A percentile compares a stretch with the other conserved stretches of the same genome.
Conservation (phyloP, 1,140 invertebrate species). For the Geopemphigus sp. region DNA sequence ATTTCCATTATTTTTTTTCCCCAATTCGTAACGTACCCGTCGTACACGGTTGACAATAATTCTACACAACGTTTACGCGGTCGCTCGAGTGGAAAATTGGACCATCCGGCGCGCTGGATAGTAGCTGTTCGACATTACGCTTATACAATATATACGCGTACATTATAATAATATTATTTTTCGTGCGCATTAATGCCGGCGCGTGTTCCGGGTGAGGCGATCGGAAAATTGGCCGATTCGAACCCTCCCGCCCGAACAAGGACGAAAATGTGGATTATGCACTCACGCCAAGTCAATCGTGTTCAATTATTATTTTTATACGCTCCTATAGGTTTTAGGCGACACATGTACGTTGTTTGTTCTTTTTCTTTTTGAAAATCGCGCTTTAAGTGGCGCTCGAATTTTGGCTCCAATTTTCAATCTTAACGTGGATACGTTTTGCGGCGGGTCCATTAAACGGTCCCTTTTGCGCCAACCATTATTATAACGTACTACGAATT, state of each 20-base stretch:
- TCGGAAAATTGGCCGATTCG: conserved; percentile 32
- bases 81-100: conserved; percentile 46
- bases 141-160: too few species aligned
- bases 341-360: too few species aligned
- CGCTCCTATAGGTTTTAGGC: too few species aligned
- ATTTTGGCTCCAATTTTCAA: too few species aligned
- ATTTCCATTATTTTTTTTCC: not conserved
- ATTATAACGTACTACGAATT: too few species aligned
- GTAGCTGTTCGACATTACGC: not conserved
- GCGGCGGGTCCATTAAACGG: too few species aligned
- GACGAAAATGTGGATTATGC: conserved; percentile 10
- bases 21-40: not conserved
- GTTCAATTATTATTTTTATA: too few species aligned
- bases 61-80: conserved; percentile 41
- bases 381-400: too few species aligned
- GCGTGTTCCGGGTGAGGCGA: conserved; percentile 23
- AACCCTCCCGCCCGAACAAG: not conserved
- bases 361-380: too few species aligned
- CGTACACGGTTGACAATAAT: conserved; percentile 45
- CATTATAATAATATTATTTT: not conserved
- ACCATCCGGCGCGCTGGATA: conserved; percentile 21
- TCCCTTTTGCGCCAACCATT: too few species aligned
- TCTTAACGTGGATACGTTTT: too few species aligned
- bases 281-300: too few species aligned
- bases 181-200: not conserved